Evolutionary conservation across 1,140 invertebrate genomes (phyloP).

Genomic region (Drosophila teissieri): DNA sequence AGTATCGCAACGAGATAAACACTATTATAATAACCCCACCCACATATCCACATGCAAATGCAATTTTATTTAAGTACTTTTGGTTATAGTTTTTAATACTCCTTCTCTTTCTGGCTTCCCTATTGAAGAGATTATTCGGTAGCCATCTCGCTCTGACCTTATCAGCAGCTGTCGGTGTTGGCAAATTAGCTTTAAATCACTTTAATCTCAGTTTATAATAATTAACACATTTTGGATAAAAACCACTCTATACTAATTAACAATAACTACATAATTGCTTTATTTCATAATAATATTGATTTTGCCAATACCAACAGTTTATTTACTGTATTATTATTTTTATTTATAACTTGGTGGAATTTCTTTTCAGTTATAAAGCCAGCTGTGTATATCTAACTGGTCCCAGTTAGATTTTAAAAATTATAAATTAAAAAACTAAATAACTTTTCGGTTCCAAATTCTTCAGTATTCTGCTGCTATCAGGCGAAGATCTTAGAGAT

Average conservation of each 20-base stretch:
- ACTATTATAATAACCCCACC: constrained; percentile 30
- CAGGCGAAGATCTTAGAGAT: background rate
- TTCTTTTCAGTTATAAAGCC: background rate
- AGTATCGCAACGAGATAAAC: constrained; percentile 19
- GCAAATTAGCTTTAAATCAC: background rate
- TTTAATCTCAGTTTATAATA: no score
- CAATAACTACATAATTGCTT: no score
- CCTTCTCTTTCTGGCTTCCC: constrained; percentile 12
- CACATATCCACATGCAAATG: constrained; percentile 19
- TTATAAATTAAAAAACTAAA: no score
- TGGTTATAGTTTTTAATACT: background rate
- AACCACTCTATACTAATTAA: background rate
- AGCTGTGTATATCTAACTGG: no score
- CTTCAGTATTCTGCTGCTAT: background rate
- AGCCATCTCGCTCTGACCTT: background rate
- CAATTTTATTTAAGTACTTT: constrained; percentile 22
- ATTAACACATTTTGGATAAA: no score
- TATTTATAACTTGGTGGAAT: background rate
- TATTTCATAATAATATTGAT: no score
- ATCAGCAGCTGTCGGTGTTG: constrained; percentile 9
- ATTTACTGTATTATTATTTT: no score
- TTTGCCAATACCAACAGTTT: no score
- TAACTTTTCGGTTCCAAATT: no score
- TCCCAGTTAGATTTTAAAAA: no score
- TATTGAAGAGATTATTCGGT: constrained; percentile 8